A percentile compares a stretch with the other conserved stretches of the same genome.
Evolutionary conservation across 2,888 invertebrate species (phyloP).

Genomic region (Romanomermis culicivorax): DNA sequence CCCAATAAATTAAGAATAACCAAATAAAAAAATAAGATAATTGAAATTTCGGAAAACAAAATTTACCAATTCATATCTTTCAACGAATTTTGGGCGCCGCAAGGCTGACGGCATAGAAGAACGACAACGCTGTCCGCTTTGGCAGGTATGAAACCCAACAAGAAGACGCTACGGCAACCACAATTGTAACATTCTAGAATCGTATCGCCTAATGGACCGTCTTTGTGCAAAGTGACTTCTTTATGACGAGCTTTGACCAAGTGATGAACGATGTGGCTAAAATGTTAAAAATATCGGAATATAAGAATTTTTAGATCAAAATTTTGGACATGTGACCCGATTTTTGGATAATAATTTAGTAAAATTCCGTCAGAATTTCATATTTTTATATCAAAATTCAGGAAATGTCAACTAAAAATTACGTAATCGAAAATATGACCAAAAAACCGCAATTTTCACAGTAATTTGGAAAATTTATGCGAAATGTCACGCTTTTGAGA

Average conservation of each 20-base stretch:
- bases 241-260: conserved; percentile 96
- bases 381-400: too few species aligned
- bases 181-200: conserved; percentile 95
- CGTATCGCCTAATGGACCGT: conserved; percentile 91
- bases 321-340: conserved; percentile 5
- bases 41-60: not conserved
- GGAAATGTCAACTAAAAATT: too few species aligned
- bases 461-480: too few species aligned
- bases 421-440: too few species aligned
- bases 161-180: conserved; percentile 90
- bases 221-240: conserved; percentile 87
- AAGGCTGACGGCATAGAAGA: conserved; percentile 84
- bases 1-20: not conserved
- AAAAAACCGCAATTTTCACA: too few species aligned
- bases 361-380: too few species aligned
- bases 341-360: not conserved
- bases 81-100: conserved; percentile 82
- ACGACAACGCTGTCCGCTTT: conserved; percentile 96
- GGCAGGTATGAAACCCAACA: conserved; percentile 93
- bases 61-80: conserved; percentile 88
- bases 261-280: conserved; percentile 95
- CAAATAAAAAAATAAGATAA: not conserved
- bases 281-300: conserved; percentile 10
- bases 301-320: conserved; percentile 6
- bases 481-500: too few species aligned